Evolutionary conservation across 35 echinoderm and acorn worm genomes (phyloP).

Genomic region (Apostichopus japonicus): DNA sequence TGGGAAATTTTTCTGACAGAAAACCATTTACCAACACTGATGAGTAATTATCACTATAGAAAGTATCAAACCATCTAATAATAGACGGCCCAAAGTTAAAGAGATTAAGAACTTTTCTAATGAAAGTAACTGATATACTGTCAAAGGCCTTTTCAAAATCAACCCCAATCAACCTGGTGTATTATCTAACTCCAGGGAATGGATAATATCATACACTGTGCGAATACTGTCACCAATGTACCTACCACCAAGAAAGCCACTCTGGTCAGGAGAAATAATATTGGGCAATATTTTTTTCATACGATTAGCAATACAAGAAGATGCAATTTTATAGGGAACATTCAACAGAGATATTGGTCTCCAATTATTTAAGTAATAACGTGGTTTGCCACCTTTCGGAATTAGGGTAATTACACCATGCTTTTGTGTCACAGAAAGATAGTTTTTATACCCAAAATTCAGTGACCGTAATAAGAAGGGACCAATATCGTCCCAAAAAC

Average conservation of each 20-base stretch:
- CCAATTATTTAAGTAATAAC: not conserved
- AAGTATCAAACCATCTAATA: constrained; percentile 13
- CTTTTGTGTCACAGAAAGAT: constrained; percentile 3
- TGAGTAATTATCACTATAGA: not conserved
- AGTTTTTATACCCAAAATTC: not conserved
- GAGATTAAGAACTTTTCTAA: not conserved
- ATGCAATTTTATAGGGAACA: constrained; percentile 14
- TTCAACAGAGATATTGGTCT: constrained; percentile 16
- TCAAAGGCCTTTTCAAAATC: constrained; percentile 11
- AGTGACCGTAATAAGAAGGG: not conserved
- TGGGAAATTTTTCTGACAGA: not conserved
- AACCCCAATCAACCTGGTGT: not conserved
- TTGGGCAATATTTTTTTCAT: not conserved
- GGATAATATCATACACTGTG: constrained; percentile 12
- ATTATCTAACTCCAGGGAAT: not conserved
- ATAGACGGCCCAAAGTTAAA: constrained; percentile 9
- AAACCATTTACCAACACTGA: not conserved
- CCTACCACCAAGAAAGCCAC: not conserved
- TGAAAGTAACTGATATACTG: constrained; percentile 1
- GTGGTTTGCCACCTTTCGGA: not conserved
- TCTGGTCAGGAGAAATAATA: not conserved
- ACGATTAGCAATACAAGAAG: constrained; percentile 2
- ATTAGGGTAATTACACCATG: not conserved
- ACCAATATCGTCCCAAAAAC: not conserved
- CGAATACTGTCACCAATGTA: constrained; percentile 8